Base-by-base conservation (phyloP, 2,888 invertebrate species). In the Scaptomyza caliginosa region DNA sequence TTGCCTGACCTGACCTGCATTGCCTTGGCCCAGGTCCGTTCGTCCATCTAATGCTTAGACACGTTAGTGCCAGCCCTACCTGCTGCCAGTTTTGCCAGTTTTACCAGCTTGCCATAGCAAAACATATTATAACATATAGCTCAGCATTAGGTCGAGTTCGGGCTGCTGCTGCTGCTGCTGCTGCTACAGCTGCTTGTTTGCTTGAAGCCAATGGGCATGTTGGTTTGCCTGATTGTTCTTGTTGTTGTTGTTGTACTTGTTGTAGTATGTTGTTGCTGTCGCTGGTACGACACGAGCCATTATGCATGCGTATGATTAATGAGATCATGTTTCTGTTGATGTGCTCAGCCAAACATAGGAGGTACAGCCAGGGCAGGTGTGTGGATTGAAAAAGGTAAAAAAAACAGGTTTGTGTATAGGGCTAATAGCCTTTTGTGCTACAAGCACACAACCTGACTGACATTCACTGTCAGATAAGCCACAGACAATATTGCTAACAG, bases 271-370 rank as follows among this genome's bases (percentile, higher is more conserved):
- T 54, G 43, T 34, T 52, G 49, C 34, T 64, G 60, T 42, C 50
- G 38, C 55, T 69, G 69, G 50, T 73, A 70, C 24, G 66, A 85
- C 85, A 81, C 71, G 67, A 69, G 50, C 83, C 82, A 85, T 81
- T 80, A 80, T 80, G 79, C 79, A 81, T 82, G 74, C 83, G 71
- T 82, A 81, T 81, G 81, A 81, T 81, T 81, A 81, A 81, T 81
- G 81, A 82, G 86, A 74, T 85, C 81, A 85, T 79, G 86, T 82
- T 85, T 67, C 74, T 69, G 84, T 77, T 72, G 78, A 80, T 77
- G 69, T 74, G 72, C 81, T 46, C 56, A 51, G 54, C 58, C 58
- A 43, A 36, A 17, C 43, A 36, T 38, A 24, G 28, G 39, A 55
- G 50, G 28, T n/a, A 6, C 6, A 13, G 11, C 23, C 39, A 30